Evolutionary conservation across 2,888 invertebrate species (phyloP), one percentile per base, ranked within the genome.

Genomic region (Phortica okadai): DNA sequence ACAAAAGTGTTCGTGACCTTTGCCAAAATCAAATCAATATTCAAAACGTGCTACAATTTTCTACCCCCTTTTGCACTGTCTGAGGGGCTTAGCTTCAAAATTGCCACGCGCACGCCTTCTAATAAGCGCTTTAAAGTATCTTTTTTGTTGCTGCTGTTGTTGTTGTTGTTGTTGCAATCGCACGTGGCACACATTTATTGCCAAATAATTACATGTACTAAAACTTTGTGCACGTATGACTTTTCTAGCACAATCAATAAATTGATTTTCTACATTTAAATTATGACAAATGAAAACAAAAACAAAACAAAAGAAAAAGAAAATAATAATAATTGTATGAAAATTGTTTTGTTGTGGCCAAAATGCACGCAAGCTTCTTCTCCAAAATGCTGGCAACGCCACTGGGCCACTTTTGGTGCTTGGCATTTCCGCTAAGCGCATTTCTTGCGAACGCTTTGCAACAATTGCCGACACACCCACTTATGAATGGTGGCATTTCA

Each of bases 311-410:
- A n/a, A 62, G 7, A 62, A 62, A 21, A 62, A 16, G 2, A 11
- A 16, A 59, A 59, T 7, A 11, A 59, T 7, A 11, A 59, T 16
- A 62, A 8, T 10, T 14, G 16, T 62, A 56, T 56, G 56, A 25
- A 62, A 62, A 16, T 62, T 14, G 50, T 62, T 62, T 62, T 62
- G 62, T 62, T 62, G 25, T 62, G 62, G 62, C 33, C 62, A 62
- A 62, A 62, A 25, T 6, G 25, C n/a, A 16, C 16, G 45, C 45
- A 45, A 45, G 10, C 45, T 10, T 45, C 6, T 10, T 45, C 45
- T 45, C 7, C 45, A 21, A 21, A 21, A 21, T 45, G 45, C 45
- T 45, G 45, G 45, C 45, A 45, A 6, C 14, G 10, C 50, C 14
- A 11, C 50, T 50, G 10, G 14, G 14, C 8, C 50, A 11, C 10